phyloP scores from a whole-genome alignment of 2,113 vertebrate species.

The Malurus elegans region DNA sequence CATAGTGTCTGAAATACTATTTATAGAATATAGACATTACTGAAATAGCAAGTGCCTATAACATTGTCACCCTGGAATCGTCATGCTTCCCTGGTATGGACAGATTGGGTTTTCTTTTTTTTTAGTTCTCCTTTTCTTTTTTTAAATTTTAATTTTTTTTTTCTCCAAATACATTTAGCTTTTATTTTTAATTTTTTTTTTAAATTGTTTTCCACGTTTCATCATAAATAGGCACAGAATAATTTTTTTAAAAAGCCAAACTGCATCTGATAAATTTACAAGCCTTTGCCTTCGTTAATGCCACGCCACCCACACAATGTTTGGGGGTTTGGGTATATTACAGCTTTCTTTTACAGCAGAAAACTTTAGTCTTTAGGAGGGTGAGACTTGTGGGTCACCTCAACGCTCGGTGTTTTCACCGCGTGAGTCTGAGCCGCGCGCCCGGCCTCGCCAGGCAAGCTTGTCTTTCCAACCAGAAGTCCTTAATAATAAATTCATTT shows the following conservation, averaged over 20 bases:
- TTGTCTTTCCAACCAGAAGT: slow-evolving; percentile 57
- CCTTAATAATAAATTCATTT: slow-evolving; percentile 70
- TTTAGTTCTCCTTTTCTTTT: background rate
- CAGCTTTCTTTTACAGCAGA: slow-evolving; percentile 82
- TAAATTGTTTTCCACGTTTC: slow-evolving; percentile 74
- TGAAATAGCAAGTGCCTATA: slow-evolving; percentile 98
- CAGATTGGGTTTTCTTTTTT: slow-evolving; percentile 24
- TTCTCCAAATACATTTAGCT: slow-evolving; percentile 64
- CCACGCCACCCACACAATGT: slow-evolving; percentile 83
- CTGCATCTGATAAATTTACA: slow-evolving; percentile 87
- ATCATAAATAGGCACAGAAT: slow-evolving; percentile 95
- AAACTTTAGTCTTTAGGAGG: slow-evolving; percentile 80
- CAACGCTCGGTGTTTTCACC: slow-evolving; percentile 31
- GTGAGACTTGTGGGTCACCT: slow-evolving; percentile 71
- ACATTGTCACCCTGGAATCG: slow-evolving; percentile 78
- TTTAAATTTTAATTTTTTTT: background rate
- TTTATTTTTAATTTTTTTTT: background rate
- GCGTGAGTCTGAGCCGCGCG: slow-evolving; percentile 57
- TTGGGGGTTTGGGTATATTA: slow-evolving; percentile 85
- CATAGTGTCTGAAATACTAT: slow-evolving; percentile 99
- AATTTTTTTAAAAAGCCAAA: slow-evolving; percentile 81
- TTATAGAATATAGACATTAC: slow-evolving; percentile 99
- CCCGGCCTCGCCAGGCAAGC: slow-evolving; percentile 55
- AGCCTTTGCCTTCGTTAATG: slow-evolving; percentile 86
- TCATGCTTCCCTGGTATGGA: slow-evolving; percentile 86